Conservation (phyloP, 2,888 invertebrate genomes). For the Galerucella pusilla region DNA sequence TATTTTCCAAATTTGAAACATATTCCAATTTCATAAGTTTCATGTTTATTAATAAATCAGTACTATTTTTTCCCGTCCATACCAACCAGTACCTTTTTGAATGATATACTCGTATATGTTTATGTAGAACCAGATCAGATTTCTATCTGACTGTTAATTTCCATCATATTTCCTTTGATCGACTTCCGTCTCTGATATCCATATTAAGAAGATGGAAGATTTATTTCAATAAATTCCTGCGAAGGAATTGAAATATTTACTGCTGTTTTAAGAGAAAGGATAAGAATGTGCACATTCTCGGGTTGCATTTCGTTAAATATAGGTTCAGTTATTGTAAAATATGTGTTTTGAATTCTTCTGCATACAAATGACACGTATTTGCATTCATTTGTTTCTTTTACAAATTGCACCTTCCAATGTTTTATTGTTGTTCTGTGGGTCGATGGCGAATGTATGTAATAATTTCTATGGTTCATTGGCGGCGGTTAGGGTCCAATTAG, state of each 20-base stretch:
- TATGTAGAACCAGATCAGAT: not conserved
- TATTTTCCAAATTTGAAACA: not conserved
- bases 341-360: conserved; percentile 46
- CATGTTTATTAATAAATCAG: not conserved
- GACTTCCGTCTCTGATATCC: conserved; percentile 11
- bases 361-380: conserved; percentile 51
- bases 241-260: conserved; percentile 32
- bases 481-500: conserved; percentile 11
- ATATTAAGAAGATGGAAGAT: conserved; percentile 22
- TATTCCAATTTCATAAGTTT: not conserved
- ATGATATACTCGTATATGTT: not conserved
- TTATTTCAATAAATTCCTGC: conserved; percentile 22
- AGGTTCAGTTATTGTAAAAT: conserved; percentile 44
- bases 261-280: conserved; percentile 31
- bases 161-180: conserved; percentile 17
- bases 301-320: conserved; percentile 39
- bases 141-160: not conserved
- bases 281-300: conserved; percentile 29
- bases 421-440: conserved; percentile 47
- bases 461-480: conserved; percentile 19
- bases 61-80: not conserved
- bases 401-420: conserved; percentile 53
- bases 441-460: conserved; percentile 39
- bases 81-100: not conserved
- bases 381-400: conserved; percentile 50